phyloP scores from a whole-genome alignment of 2,113 vertebrate genomes.

The Craseonycteris thonglongyai region DNA sequence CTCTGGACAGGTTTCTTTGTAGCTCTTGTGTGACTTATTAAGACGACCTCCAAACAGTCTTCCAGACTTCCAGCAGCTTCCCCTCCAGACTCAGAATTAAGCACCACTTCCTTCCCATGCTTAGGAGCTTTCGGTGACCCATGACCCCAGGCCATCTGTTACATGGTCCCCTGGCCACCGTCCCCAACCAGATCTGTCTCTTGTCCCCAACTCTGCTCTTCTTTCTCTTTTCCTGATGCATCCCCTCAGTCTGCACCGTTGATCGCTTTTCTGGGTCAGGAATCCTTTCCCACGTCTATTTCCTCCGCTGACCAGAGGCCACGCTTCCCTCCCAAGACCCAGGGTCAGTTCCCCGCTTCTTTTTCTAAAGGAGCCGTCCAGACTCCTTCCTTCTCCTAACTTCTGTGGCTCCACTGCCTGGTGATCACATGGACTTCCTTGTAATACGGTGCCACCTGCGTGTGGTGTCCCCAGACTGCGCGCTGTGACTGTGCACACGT shows the following conservation, averaged over 20 bases:
- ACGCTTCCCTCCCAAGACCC: not conserved
- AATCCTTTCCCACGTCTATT: not conserved
- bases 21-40: no score
- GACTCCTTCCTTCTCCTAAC: not conserved
- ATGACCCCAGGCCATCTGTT: accelerated
- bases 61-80: not conserved
- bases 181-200: not conserved
- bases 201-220: accelerated
- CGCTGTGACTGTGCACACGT: accelerated
- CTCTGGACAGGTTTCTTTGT: not conserved
- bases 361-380: not conserved
- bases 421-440: not conserved
- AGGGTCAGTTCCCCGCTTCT: accelerated
- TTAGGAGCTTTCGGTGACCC: not conserved
- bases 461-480: not conserved
- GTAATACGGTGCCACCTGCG: not conserved
- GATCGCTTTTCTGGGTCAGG: not conserved
- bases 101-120: no score
- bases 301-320: not conserved
- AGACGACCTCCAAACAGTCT: not conserved
- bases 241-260: not conserved
- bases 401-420: not conserved
- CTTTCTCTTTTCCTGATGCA: not conserved
- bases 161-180: accelerated
- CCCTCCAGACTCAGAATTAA: not conserved